These are phyloP conservation scores for Pseudomyrmex concolor DNA, from an alignment of 1,140 invertebrate species.

Conservation along the genomic window DNA sequence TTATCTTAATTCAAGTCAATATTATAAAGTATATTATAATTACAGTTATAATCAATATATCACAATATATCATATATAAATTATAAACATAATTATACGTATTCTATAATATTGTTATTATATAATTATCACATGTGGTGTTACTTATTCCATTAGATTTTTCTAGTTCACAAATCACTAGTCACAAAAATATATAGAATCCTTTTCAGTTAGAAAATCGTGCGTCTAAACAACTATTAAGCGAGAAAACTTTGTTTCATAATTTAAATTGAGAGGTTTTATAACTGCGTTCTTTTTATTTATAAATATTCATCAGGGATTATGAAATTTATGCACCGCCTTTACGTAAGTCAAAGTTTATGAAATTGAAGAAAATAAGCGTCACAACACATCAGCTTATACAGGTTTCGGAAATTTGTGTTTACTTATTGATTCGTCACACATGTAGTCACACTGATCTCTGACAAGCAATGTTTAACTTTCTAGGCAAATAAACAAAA, in stretches of 20 bases:
- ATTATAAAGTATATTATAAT: slow-evolving; percentile 12
- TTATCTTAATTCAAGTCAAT: slow-evolving; percentile 9
- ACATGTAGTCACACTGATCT: background rate
- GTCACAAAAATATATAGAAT: slow-evolving; percentile 47
- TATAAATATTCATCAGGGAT: slow-evolving; percentile 46
- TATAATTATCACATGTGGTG: background rate
- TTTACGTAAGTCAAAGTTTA: slow-evolving; percentile 23
- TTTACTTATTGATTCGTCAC: background rate
- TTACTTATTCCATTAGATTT: slow-evolving; percentile 29
- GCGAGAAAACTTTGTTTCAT: slow-evolving; percentile 28
- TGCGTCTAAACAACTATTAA: slow-evolving; percentile 45
- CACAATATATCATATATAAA: no score
- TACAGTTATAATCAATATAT: no score
- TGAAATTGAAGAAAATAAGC: slow-evolving; percentile 35
- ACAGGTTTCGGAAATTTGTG: slow-evolving; percentile 4
- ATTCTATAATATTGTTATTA: background rate
- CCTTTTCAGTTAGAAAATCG: slow-evolving; percentile 1
- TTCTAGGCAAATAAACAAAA: no score
- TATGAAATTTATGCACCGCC: slow-evolving; percentile 50
- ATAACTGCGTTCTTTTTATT: slow-evolving; percentile 16
- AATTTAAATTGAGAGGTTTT: slow-evolving; percentile 56
- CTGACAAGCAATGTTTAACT: no score
- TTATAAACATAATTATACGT: no score
- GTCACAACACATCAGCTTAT: slow-evolving; percentile 14
- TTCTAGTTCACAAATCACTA: slow-evolving; percentile 34